phyloP scores from a whole-genome alignment of 2,888 invertebrate genomes.

The Beris morrisii region DNA sequence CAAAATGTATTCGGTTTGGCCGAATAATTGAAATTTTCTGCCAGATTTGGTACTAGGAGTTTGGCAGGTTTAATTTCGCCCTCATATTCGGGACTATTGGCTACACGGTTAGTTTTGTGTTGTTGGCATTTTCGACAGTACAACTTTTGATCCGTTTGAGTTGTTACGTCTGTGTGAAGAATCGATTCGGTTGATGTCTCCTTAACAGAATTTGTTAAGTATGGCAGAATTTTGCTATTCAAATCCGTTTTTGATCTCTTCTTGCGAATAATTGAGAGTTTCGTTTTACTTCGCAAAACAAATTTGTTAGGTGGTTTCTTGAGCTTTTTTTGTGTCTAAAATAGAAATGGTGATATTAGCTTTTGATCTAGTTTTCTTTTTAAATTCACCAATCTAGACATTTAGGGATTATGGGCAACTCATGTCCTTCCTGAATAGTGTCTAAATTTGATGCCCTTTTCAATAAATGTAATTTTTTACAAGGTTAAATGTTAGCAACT shows the following conservation, averaged over 20 bases:
- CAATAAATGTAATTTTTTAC: background rate
- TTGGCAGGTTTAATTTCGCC: background rate
- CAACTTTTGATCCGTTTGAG: conserved; percentile 11
- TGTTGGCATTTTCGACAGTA: conserved; percentile 10
- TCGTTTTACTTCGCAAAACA: background rate
- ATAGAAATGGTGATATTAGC: background rate
- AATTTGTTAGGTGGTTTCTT: background rate
- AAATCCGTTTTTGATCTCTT: background rate
- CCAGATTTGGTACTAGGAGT: too few relatives aligned
- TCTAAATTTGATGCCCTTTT: background rate
- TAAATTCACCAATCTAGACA: too few relatives aligned
- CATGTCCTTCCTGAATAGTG: background rate
- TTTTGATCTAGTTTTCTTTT: too few relatives aligned
- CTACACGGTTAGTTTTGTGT: background rate
- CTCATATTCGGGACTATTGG: background rate
- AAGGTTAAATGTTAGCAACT: background rate
- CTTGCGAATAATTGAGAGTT: background rate
- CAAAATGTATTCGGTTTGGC: conserved; percentile 3
- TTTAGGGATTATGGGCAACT: too few relatives aligned
- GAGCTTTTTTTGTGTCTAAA: background rate
- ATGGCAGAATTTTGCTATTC: too few relatives aligned
- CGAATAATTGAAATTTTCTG: background rate
- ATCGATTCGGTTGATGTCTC: conserved; percentile 14
- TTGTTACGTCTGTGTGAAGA: background rate
- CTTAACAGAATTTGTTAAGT: background rate